Conservation (phyloP, 2,888 invertebrate genomes). For the Dicyrtomina minuta region DNA sequence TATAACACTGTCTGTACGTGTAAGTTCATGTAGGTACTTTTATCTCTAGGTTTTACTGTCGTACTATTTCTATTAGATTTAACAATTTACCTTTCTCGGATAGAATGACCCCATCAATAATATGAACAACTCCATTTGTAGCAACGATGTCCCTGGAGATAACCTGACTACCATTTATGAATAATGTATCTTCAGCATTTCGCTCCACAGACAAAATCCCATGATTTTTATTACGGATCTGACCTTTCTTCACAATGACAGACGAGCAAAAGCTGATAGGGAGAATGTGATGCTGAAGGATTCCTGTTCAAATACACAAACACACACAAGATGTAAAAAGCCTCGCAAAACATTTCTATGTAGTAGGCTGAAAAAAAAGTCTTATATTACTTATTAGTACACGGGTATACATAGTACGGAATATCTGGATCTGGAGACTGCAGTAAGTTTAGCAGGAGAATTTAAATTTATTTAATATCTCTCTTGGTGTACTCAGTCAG, state of each 20-base stretch:
- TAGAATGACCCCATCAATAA: conserved; percentile 67
- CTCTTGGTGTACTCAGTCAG: too few relatives aligned
- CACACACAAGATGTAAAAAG: too few relatives aligned
- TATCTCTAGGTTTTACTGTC: too few relatives aligned
- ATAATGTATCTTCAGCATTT: conserved; percentile 60
- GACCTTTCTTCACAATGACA: conserved; percentile 62
- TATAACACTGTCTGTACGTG: too few relatives aligned
- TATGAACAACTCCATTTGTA: conserved; percentile 72
- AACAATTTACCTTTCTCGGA: conserved; percentile 62
- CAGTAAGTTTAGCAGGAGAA: too few relatives aligned
- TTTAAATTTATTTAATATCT: too few relatives aligned
- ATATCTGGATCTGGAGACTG: too few relatives aligned
- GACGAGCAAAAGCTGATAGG: conserved; percentile 68
- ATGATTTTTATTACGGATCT: conserved; percentile 61
- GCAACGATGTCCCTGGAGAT: conserved; percentile 65
- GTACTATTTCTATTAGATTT: background rate
- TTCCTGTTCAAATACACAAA: conserved; percentile 58
- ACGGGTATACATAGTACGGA: too few relatives aligned
- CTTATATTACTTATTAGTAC: too few relatives aligned
- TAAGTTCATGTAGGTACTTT: too few relatives aligned
- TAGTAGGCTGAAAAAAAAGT: background rate
- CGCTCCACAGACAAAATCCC: conserved; percentile 60
- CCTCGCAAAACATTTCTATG: background rate
- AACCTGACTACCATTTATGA: conserved; percentile 63
- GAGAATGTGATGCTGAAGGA: conserved; percentile 68